phyloP scores from a whole-genome alignment of 30 jellyfish, hydroid and myxozoan genomes.

The Pseudorhiza aurosa region DNA sequence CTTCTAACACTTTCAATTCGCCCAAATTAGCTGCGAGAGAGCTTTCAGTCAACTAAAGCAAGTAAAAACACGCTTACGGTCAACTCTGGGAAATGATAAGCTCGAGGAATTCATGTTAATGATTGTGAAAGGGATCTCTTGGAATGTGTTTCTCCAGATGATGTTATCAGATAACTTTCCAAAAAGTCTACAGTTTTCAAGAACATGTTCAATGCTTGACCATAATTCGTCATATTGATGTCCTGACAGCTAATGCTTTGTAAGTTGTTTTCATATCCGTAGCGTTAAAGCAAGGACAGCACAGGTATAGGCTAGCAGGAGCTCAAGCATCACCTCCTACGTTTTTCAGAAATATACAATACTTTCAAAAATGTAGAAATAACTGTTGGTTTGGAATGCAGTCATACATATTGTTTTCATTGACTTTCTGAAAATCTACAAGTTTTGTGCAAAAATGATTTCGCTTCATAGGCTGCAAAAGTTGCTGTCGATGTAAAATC shows the following conservation, averaged over 20 bases:
- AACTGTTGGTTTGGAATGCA: background rate
- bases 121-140: conserved; percentile 36
- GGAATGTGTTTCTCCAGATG: conserved; percentile 13
- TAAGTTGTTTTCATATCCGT: too few relatives aligned
- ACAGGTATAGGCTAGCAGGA: too few relatives aligned
- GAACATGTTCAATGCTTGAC: too few relatives aligned
- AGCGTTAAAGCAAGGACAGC: too few relatives aligned
- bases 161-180: conserved; percentile 15
- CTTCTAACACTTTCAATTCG: conserved; percentile 26
- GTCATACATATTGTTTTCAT: too few relatives aligned
- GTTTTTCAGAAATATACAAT: background rate
- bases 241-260: too few relatives aligned
- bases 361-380: background rate
- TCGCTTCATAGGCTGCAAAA: too few relatives aligned
- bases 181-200: conserved; percentile 18
- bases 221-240: too few relatives aligned
- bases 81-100: conserved; percentile 31
- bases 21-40: conserved; percentile 47
- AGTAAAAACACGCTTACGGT: conserved; percentile 29
- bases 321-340: too few relatives aligned
- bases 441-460: too few relatives aligned
- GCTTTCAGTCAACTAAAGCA: too few relatives aligned
- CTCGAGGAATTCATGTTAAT: conserved; percentile 36
- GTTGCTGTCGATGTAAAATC: background rate
- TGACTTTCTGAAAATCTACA: too few relatives aligned